phyloP scores from a whole-genome alignment of 2,797 vertebrate genomes.

The Otolemur crassicaudatus region DNA sequence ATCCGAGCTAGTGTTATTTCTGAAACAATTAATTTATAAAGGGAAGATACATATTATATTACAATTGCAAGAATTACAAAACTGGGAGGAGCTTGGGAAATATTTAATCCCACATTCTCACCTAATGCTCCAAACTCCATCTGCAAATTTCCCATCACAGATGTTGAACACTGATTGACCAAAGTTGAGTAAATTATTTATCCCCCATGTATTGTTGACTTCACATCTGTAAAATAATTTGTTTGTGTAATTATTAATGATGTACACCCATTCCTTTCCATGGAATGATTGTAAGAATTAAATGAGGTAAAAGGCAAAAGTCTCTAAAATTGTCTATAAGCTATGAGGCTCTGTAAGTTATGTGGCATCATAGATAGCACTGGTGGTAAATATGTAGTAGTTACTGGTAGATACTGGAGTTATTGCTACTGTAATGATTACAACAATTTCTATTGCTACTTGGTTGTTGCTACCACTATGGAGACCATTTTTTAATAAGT shows the following conservation, averaged over 20 bases:
- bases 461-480: not conserved
- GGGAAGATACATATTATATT: not conserved
- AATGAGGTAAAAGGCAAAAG: not conserved
- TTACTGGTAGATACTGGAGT: not conserved
- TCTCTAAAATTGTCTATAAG: not conserved
- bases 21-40: not conserved
- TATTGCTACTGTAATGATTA: not conserved
- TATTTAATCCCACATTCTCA: not conserved
- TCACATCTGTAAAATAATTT: not conserved
- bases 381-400: not conserved
- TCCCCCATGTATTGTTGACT: not conserved
- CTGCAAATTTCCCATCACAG: not conserved
- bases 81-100: not conserved
- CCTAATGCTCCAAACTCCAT: not conserved
- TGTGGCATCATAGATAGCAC: too few species aligned
- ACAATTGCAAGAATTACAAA: not conserved
- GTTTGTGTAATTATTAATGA: not conserved
- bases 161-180: not conserved
- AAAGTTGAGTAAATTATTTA: slow-evolving; percentile 9
- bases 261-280: not conserved
- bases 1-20: not conserved
- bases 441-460: not conserved
- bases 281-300: not conserved
- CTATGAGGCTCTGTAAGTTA: not conserved
- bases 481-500: not conserved